Conservation (phyloP, 2,113 vertebrate species). For the Lonchura striata region DNA sequence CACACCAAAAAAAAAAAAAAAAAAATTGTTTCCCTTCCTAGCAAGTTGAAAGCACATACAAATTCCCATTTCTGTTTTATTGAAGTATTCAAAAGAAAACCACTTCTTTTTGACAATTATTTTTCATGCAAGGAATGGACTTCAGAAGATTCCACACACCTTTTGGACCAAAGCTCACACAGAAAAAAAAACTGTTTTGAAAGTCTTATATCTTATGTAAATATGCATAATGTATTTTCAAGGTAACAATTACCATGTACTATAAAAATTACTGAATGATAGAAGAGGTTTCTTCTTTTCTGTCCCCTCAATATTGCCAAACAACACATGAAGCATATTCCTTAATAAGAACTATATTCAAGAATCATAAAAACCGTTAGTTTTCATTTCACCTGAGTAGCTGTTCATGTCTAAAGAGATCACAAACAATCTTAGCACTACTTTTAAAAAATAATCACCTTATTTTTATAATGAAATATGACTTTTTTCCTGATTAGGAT, state of each 20-base stretch:
- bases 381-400: neutral
- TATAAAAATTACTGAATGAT: neutral
- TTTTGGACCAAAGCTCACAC: neutral
- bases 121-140: neutral
- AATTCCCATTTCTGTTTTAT: neutral
- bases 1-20: neutral
- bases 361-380: neutral
- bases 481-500: neutral
- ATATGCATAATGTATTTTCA: neutral
- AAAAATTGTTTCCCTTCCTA: neutral
- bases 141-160: neutral
- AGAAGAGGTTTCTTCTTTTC: neutral
- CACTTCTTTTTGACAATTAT: neutral
- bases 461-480: neutral
- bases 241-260: neutral
- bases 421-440: neutral
- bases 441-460: neutral
- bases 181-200: neutral
- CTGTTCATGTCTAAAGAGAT: neutral
- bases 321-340: neutral
- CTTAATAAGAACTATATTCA: neutral
- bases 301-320: neutral
- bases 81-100: neutral
- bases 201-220: neutral
- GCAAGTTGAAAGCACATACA: neutral